Conservation (phyloP, 2,797 vertebrate genomes). For the Jordanella pulchra region DNA sequence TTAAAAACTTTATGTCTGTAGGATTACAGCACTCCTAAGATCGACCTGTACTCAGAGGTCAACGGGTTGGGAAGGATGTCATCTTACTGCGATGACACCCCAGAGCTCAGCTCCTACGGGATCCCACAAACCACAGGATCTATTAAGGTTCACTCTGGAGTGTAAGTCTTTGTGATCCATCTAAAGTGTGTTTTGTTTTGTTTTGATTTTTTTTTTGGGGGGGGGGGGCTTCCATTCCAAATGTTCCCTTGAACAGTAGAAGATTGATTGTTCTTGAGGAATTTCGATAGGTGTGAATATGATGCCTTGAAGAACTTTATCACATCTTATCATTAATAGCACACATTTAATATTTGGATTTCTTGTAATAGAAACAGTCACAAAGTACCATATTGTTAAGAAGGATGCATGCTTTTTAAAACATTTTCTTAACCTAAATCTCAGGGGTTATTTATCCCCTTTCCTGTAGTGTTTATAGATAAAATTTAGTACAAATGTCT, state of each 20-base stretch:
- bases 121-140: constrained; percentile 88
- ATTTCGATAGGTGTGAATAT: not conserved
- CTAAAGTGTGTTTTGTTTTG: not conserved
- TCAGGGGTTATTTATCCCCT: not conserved
- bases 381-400: too few species aligned
- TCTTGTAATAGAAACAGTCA: too few species aligned
- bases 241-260: not conserved
- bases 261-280: not conserved
- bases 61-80: constrained; percentile 86
- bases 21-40: constrained; percentile 89
- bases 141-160: constrained; percentile 92
- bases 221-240: not conserved
- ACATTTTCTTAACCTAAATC: too few species aligned
- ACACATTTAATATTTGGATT: not conserved
- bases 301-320: not conserved
- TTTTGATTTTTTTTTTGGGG: not conserved
- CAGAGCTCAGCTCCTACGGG: constrained; percentile 86
- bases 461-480: not conserved
- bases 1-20: constrained; percentile 48
- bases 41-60: constrained; percentile 91
- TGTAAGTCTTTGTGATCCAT: constrained; percentile 80
- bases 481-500: not conserved
- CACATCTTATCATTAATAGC: not conserved
- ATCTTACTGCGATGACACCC: constrained; percentile 85
- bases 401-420: too few species aligned